Percentiles rank a stretch among this genome's conserved stretches.
These are phyloP conservation scores for Pseudois nayaur DNA, from an alignment of 2,113 vertebrate species.

Conservation along the genomic window DNA sequence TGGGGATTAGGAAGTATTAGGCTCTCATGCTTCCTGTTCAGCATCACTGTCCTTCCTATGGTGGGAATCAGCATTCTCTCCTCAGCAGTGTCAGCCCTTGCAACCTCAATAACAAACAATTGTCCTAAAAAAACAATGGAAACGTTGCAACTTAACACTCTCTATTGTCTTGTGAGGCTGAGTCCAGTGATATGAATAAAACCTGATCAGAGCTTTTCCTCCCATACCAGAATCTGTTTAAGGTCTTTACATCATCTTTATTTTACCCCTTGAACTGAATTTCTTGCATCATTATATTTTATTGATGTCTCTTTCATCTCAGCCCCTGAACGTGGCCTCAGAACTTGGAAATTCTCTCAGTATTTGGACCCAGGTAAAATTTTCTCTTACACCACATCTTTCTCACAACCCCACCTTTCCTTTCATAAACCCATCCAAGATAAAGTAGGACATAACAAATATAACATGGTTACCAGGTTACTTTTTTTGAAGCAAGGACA, in stretches of 20 bases:
- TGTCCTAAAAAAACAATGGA: not conserved
- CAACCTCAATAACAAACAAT: not conserved
- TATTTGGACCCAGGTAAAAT: not conserved
- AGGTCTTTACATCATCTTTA: not conserved
- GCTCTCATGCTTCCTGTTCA: not conserved
- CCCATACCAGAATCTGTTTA: not conserved
- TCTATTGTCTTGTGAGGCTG: not conserved
- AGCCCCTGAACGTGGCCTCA: not conserved
- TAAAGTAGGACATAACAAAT: not conserved
- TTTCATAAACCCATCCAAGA: not conserved
- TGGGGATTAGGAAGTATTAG: not conserved
- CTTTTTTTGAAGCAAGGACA: not conserved
- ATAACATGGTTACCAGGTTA: not conserved
- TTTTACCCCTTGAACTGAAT: not conserved
- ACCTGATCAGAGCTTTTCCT: not conserved
- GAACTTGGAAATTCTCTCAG: not conserved
- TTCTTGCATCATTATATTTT: not conserved
- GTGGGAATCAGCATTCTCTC: not conserved
- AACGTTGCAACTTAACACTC: not conserved
- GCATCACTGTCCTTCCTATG: not conserved
- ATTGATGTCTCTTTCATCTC: not conserved
- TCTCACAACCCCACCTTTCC: not conserved
- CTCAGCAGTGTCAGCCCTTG: not conserved
- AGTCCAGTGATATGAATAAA: not conserved
- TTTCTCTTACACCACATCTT: not conserved